Percentiles rank a stretch among this genome's conserved stretches.
These are phyloP conservation scores for Tetramorium bicarinatum DNA, from an alignment of 2,888 invertebrate genomes.

Conservation along the genomic window DNA sequence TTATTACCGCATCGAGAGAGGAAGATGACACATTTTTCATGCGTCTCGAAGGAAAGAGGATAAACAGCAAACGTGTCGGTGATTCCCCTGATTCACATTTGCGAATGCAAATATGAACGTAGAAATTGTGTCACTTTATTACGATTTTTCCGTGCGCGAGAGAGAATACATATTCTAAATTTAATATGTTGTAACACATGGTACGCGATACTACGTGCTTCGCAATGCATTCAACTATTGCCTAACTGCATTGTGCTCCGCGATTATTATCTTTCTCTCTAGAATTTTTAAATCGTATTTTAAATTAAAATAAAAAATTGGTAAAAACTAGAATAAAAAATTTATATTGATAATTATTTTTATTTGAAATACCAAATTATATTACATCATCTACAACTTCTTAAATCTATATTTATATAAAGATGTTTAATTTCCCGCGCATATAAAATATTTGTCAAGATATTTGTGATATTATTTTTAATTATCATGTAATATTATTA, in stretches of 20 bases:
- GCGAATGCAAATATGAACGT: slow-evolving; percentile 15
- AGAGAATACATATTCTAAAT: slow-evolving; percentile 10
- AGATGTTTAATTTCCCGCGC: not conserved
- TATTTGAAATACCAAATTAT: not conserved
- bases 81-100: slow-evolving; percentile 25
- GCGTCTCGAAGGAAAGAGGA: slow-evolving; percentile 13
- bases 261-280: not conserved
- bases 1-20: slow-evolving; percentile 24
- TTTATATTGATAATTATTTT: not conserved
- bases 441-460: not conserved
- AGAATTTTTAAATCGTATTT: slow-evolving; percentile 2
- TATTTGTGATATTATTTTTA: not conserved
- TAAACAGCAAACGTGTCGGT: slow-evolving; percentile 19
- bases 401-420: slow-evolving; percentile 9
- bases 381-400: not conserved
- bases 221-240: not conserved
- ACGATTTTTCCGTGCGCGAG: slow-evolving; percentile 4
- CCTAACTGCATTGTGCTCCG: not conserved
- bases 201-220: not conserved
- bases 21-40: slow-evolving; percentile 43
- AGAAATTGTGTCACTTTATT: slow-evolving; percentile 16
- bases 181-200: not conserved
- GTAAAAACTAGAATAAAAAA: not conserved
- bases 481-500: not conserved
- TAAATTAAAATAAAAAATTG: not conserved